Conservation (phyloP, 2,113 vertebrate genomes). For the Dryoscopus gambensis region DNA sequence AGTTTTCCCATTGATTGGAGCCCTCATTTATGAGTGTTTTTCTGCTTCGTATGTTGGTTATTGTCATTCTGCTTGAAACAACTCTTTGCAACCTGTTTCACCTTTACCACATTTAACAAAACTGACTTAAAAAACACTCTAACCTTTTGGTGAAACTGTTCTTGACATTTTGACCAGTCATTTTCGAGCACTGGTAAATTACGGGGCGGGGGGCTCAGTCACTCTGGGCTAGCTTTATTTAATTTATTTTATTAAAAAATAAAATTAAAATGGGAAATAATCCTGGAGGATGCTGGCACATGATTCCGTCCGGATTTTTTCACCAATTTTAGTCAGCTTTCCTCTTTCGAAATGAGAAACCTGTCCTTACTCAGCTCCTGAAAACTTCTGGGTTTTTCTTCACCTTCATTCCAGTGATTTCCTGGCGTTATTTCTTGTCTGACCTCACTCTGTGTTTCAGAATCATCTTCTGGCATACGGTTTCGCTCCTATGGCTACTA, state of each 20-base stretch:
- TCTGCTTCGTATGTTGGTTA: constrained; percentile 74
- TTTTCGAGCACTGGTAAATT: constrained; percentile 48
- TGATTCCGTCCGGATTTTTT: background rate
- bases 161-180: constrained; percentile 62
- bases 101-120: constrained; percentile 69
- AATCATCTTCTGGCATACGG: background rate
- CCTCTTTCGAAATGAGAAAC: background rate
- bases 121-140: constrained; percentile 66
- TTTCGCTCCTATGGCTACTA: background rate
- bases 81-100: constrained; percentile 74
- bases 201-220: background rate
- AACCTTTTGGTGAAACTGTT: constrained; percentile 68
- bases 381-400: background rate
- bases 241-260: background rate
- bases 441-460: background rate
- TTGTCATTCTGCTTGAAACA: constrained; percentile 74
- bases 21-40: constrained; percentile 78
- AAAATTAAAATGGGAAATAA: background rate
- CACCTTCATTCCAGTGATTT: background rate
- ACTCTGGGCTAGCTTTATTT: background rate
- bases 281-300: background rate
- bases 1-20: constrained; percentile 81
- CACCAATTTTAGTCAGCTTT: background rate
- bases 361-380: background rate
- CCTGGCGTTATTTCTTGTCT: background rate